Conservation (phyloP, 2,113 vertebrate species). For the Gulo gulo region DNA sequence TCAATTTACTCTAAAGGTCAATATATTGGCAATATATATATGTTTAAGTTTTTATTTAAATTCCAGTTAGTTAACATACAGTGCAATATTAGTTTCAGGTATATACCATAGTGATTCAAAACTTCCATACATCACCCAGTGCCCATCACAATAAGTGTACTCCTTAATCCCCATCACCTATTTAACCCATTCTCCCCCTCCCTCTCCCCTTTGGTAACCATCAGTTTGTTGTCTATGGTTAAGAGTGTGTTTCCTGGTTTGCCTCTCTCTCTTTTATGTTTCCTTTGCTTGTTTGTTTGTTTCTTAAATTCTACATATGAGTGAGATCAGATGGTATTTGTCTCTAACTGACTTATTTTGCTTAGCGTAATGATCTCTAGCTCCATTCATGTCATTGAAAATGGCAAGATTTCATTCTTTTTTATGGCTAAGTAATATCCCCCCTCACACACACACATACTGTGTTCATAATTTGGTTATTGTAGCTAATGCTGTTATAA, state of each 20-base stretch:
- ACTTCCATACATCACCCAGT: not conserved
- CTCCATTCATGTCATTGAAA: not conserved
- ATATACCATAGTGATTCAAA: not conserved
- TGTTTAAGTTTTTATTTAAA: not conserved
- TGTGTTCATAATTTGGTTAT: not conserved
- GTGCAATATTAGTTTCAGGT: not conserved
- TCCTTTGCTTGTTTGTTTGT: not conserved
- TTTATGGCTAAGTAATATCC: not conserved
- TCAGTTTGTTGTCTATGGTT: not conserved
- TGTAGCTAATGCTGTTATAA: not conserved
- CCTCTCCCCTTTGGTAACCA: not conserved
- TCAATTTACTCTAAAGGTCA: not conserved
- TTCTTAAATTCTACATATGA: not conserved
- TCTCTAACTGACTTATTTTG: not conserved
- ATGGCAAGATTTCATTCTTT: not conserved
- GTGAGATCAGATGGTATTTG: not conserved
- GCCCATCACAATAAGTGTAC: not conserved
- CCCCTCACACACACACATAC: not conserved
- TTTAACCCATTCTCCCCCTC: not conserved
- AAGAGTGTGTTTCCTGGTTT: not conserved
- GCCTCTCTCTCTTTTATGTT: not conserved
- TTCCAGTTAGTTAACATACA: not conserved
- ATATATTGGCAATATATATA: not conserved
- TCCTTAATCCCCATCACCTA: not conserved
- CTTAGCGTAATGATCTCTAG: not conserved